Conservation (phyloP, 23 tunicate species). For the Diplosoma virens region DNA sequence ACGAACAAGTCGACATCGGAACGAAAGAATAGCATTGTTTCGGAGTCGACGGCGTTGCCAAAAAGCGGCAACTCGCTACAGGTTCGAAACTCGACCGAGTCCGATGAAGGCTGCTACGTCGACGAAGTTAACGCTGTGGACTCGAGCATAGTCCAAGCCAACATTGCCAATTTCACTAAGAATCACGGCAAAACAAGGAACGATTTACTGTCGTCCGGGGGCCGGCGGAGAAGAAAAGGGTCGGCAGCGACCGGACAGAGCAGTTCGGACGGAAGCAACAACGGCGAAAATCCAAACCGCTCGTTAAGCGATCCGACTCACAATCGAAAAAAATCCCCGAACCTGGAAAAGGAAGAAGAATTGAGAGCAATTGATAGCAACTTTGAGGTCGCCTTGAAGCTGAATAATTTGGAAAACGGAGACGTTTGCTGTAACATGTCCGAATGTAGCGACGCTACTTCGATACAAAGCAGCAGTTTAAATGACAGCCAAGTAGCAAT, state of each 20-base stretch:
- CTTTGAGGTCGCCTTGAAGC: background rate
- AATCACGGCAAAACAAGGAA: too few species aligned
- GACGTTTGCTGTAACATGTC: slow-evolving; percentile 42
- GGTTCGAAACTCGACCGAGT: background rate
- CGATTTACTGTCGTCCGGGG: background rate
- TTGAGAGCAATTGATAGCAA: slow-evolving; percentile 14
- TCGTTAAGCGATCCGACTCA: slow-evolving; percentile 43
- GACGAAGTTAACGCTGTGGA: background rate
- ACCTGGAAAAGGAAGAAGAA: background rate
- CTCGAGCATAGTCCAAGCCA: background rate
- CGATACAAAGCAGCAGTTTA: slow-evolving; percentile 16
- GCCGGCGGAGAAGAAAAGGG: background rate
- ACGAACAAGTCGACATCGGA: slow-evolving; percentile 45
- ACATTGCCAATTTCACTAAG: background rate
- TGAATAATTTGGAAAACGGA: background rate
- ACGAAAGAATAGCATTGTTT: slow-evolving; percentile 60
- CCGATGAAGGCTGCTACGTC: slow-evolving; percentile 36
- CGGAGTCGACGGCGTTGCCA: slow-evolving; percentile 56
- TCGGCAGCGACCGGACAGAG: slow-evolving; percentile 11
- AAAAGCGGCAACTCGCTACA: background rate
- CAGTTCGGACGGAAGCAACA: slow-evolving; percentile 3
- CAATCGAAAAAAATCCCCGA: slow-evolving; percentile 22
- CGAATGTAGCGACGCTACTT: slow-evolving; percentile 23
- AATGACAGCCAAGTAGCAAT: background rate
- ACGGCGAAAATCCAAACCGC: background rate